phyloP scores from a whole-genome alignment of 2,113 vertebrate species.

The Narcine bancroftii region DNA sequence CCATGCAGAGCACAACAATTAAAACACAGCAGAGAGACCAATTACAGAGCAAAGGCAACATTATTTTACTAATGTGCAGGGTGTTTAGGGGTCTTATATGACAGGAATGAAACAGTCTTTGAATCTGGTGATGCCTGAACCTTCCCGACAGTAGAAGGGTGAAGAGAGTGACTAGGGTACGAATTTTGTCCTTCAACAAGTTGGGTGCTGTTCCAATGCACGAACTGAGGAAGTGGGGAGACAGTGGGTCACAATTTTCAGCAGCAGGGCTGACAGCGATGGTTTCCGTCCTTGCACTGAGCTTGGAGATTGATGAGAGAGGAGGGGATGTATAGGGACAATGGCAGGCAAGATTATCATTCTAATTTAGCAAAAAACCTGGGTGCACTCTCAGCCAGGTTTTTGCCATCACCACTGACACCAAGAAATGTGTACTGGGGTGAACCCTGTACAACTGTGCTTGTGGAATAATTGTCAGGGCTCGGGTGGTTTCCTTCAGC shows the following conservation, averaged over 20 bases:
- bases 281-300: background rate
- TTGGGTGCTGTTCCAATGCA: too few species aligned
- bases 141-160: too few species aligned
- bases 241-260: background rate
- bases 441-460: background rate
- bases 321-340: background rate
- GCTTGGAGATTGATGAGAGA: background rate
- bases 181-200: too few species aligned
- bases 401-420: background rate
- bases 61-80: too few species aligned
- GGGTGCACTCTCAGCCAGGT: background rate
- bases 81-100: too few species aligned
- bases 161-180: too few species aligned
- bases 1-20: too few species aligned
- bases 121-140: too few species aligned
- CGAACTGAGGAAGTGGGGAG: background rate
- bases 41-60: too few species aligned
- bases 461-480: background rate
- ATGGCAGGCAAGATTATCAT: background rate
- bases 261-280: background rate
- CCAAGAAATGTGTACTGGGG: background rate
- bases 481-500: background rate
- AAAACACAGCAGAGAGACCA: too few species aligned
- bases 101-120: too few species aligned
- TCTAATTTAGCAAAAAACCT: background rate